Evolutionary conservation across 2,888 invertebrate genomes (phyloP), one percentile per base, ranked within the genome.

Genomic region (Pachymerium ferrugineum): DNA sequence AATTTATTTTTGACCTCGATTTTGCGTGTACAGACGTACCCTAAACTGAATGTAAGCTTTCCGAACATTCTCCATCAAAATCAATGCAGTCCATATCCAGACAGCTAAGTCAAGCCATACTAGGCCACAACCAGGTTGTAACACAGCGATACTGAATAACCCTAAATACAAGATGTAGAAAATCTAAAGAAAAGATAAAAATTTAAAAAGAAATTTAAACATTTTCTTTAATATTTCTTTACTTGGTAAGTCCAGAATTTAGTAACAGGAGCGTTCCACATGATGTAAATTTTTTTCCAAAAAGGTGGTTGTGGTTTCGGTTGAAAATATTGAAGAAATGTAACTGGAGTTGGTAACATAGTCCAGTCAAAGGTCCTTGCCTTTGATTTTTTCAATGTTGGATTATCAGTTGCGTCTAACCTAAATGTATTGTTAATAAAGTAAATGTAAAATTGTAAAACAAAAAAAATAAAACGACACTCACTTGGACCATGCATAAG

Each of bases 161-260:
- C 74, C 78, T 73, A 80, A 73, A 71, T 78, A 80, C 5, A 78
- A 67, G 22, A 79, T 77, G 74, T 80, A 80, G 72, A 80, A 80
- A 29, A 79, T 74, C 77, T 79, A 74, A 29, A 78, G 31, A 42
- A 1, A 35, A 69, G 31, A 31, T n/a, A 38, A 38, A 35, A 54
- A 22, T 5, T 25, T 19, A 30, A 31, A 33, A 8, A 8, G 4
- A 25, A 28, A 10, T 69, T 69, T 69, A 6, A 69, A 22, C 19
- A 25, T 6, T n/a, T n/a, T 54, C 8, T 12, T 54, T 54, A 54
- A 72, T 25, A 4, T 8, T 33, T 33, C 72, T 38, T 3, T 72
- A 81, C 80, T 79, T 82, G 82, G 69, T 80, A 81, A 0, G 80
- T 78, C 82, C 82, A 83, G 77, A 83, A 83, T 75, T 83, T 83